Conservation (phyloP, 2,113 vertebrate species). For the Hipposideros armiger region DNA sequence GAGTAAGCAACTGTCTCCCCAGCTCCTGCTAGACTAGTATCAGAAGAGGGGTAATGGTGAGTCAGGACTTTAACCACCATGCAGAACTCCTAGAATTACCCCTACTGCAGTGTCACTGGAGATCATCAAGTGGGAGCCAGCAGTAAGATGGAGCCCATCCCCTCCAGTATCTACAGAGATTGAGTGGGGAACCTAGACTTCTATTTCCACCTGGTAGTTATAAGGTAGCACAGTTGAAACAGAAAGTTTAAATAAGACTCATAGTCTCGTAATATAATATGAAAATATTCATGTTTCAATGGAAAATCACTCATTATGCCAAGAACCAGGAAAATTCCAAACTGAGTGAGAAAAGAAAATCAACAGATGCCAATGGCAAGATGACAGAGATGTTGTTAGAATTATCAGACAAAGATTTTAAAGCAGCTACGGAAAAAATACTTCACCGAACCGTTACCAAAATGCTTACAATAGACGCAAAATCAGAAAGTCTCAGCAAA, state of each 20-base stretch:
- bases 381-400: not conserved
- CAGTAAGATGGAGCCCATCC: not conserved
- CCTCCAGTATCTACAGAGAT: not conserved
- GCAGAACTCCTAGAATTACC: no score
- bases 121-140: not conserved
- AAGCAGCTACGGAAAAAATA: not conserved
- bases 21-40: not conserved
- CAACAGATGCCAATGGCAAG: not conserved
- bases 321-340: not conserved
- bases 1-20: not conserved
- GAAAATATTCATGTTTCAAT: not conserved
- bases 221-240: not conserved
- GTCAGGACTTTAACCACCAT: not conserved
- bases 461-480: not conserved
- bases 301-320: not conserved
- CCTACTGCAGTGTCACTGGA: accelerated
- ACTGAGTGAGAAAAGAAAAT: not conserved
- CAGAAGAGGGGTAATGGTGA: not conserved
- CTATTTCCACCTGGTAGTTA: not conserved
- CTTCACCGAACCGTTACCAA: not conserved
- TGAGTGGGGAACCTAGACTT: not conserved
- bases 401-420: not conserved
- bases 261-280: not conserved
- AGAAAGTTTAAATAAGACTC: not conserved
- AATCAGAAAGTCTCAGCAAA: not conserved